Conservation (phyloP, 2,797 vertebrate genomes). For the Lerista edwardsae region DNA sequence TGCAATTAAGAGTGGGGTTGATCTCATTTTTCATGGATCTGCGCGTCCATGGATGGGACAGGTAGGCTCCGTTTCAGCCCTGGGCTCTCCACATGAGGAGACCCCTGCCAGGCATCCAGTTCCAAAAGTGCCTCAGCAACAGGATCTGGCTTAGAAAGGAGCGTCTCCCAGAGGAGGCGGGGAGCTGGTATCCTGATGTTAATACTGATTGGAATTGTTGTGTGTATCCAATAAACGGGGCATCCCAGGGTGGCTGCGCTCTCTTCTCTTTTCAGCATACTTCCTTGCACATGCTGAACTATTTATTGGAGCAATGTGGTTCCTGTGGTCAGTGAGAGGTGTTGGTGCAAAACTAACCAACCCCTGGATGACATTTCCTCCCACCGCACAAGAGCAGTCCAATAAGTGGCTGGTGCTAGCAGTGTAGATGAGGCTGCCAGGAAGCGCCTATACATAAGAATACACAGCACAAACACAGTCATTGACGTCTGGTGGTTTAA, state of each 20-base stretch:
- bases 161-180: neutral
- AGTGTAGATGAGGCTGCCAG: neutral
- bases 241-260: neutral
- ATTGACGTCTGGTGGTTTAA: neutral
- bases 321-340: too few relatives aligned
- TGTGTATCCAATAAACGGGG: neutral
- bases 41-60: neutral
- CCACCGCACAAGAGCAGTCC: neutral
- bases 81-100: neutral
- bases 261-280: neutral
- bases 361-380: neutral
- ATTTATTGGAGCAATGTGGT: neutral
- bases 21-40: neutral
- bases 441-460: neutral
- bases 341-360: neutral
- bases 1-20: slow-evolving; percentile 16
- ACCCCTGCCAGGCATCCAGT: neutral
- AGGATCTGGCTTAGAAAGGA: neutral
- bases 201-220: neutral
- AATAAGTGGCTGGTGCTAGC: neutral
- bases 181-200: neutral
- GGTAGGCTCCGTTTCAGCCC: neutral
- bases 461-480: neutral
- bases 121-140: slow-evolving; percentile 7
- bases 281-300: neutral